These are phyloP conservation scores for Caerostris extrusa DNA, from an alignment of 1,140 invertebrate genomes.

Conservation along the genomic window DNA sequence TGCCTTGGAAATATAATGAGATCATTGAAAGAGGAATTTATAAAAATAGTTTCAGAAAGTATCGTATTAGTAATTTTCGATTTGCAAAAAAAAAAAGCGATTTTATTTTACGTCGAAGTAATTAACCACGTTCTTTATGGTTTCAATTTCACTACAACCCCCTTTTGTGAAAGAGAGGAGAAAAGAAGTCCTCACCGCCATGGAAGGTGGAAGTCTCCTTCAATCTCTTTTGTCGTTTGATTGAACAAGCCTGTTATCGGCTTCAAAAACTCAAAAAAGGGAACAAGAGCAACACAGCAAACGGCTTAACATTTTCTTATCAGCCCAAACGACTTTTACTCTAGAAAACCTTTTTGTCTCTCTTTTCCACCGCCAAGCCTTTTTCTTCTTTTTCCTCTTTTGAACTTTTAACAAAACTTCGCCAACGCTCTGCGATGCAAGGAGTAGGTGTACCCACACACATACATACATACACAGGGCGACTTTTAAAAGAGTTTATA, in stretches of 20 bases:
- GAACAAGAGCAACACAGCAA: constrained; percentile 63
- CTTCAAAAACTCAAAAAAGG: constrained; percentile 61
- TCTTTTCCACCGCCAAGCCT: constrained; percentile 7
- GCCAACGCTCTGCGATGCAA: not conserved
- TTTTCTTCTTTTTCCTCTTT: constrained; percentile 59
- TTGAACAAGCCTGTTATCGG: constrained; percentile 77
- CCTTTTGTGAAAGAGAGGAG: constrained; percentile 42
- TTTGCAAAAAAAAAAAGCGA: not conserved
- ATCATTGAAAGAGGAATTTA: too few species aligned
- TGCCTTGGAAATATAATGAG: too few species aligned
- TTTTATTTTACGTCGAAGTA: not conserved
- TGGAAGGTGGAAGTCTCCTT: constrained; percentile 66
- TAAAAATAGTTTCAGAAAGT: too few species aligned
- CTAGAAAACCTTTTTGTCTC: constrained; percentile 61
- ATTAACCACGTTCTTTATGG: constrained; percentile 7
- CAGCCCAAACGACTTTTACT: constrained; percentile 70
- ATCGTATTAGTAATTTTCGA: too few species aligned
- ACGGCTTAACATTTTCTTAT: constrained; percentile 77
- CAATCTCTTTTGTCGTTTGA: constrained; percentile 76
- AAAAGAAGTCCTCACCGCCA: constrained; percentile 28
- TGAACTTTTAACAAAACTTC: constrained; percentile 68
- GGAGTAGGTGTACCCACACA: not conserved
- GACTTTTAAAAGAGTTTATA: constrained; percentile 68
- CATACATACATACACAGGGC: not conserved
- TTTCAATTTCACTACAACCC: constrained; percentile 60